Conservation (phyloP, 2,888 invertebrate genomes). For the Pelosia muscerda region DNA sequence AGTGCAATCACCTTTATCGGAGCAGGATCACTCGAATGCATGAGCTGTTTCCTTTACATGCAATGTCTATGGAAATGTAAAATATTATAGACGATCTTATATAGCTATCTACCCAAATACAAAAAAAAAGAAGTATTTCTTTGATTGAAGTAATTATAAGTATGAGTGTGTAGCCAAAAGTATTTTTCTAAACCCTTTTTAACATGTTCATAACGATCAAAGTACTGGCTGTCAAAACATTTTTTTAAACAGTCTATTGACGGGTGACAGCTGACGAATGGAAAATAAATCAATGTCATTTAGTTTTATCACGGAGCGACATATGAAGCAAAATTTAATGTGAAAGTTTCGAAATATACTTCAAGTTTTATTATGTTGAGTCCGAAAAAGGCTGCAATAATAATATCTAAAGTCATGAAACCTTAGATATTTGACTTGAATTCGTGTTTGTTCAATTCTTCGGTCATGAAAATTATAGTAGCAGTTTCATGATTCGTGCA, state of each 20-base stretch:
- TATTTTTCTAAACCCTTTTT: too few species aligned
- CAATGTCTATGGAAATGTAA: slow-evolving; percentile 4
- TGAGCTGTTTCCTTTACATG: slow-evolving; percentile 10
- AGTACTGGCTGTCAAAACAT: not conserved
- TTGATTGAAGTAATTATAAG: too few species aligned
- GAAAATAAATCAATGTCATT: not conserved
- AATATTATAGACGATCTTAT: not conserved
- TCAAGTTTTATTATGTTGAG: not conserved
- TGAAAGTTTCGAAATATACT: not conserved
- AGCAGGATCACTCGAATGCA: slow-evolving; percentile 24
- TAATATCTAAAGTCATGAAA: not conserved
- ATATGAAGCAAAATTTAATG: not conserved
- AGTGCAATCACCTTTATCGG: slow-evolving; percentile 25
- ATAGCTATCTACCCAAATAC: too few species aligned
- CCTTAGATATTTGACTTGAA: not conserved
- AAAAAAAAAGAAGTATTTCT: too few species aligned
- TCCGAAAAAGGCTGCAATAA: not conserved
- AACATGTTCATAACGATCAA: not conserved
- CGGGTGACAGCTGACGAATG: not conserved
- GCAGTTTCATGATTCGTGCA: not conserved
- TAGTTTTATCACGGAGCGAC: not conserved
- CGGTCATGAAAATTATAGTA: not conserved
- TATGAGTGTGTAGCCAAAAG: too few species aligned
- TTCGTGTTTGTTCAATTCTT: not conserved
- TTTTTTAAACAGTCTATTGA: not conserved